These are phyloP conservation scores for Amphimedon queenslandica DNA, from an alignment of 37 sponge, comb jelly and placozoan genomes.

Conservation along the genomic window DNA sequence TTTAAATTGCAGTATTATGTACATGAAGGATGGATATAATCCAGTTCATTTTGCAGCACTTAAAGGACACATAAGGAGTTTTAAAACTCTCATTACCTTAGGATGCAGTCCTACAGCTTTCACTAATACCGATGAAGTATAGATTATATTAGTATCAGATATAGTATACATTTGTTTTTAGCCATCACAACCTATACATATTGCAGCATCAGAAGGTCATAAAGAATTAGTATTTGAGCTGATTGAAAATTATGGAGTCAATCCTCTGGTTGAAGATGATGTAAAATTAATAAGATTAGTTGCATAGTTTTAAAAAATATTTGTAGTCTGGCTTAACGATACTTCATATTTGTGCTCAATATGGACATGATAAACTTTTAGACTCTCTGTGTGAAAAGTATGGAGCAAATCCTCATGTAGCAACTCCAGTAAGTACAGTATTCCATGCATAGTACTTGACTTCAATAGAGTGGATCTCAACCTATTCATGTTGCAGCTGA, in stretches of 20 bases:
- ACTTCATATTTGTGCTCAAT: slow-evolving; percentile 40
- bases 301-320: not conserved
- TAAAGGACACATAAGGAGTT: slow-evolving; percentile 6
- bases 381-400: slow-evolving; percentile 18
- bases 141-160: no score
- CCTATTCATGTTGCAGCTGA: slow-evolving; percentile 27
- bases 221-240: slow-evolving; percentile 12
- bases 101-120: slow-evolving; percentile 7
- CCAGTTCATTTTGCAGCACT: slow-evolving; percentile 20
- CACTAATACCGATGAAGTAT: no score
- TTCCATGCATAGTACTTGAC: not conserved
- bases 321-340: slow-evolving; percentile 5
- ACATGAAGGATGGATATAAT: slow-evolving; percentile 11
- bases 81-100: slow-evolving; percentile 2
- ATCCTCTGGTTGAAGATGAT: slow-evolving; percentile 7
- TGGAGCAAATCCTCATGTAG: slow-evolving; percentile 10
- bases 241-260: slow-evolving; percentile 4
- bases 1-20: not conserved
- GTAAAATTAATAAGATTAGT: not conserved
- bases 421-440: not conserved
- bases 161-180: slow-evolving; percentile 1
- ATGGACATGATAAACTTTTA: slow-evolving; percentile 6
- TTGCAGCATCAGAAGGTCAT: slow-evolving; percentile 10
- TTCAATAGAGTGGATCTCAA: slow-evolving; percentile 12
- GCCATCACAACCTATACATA: slow-evolving; percentile 17